Base-by-base conservation (phyloP, 2,113 vertebrate genomes). In the Rhegmatorhina hoffmannsi region DNA sequence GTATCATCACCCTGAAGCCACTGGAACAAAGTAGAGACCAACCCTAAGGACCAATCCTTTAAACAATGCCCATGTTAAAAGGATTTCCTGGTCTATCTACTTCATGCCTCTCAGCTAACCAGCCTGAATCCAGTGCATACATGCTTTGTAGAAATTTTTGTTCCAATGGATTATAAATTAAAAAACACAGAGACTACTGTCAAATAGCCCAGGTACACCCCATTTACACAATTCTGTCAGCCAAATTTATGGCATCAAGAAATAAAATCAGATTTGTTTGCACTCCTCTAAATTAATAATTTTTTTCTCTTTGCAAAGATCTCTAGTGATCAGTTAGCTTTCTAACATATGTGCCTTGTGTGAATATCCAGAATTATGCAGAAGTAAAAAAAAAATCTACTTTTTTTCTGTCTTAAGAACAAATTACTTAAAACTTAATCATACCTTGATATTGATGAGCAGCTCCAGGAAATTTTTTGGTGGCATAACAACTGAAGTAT, bases 401-500 rank as follows among this genome's bases (percentile, higher is more conserved):
- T 60, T 78, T 33, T 52, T 28, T 36, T 10, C 34, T 21, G 28
- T 81, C 38, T 34, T 77, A 64, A 90, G 75, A 84, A 58, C 28
- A 86, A 90, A 86, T n/a, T 10, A 76, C 5, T n/a, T 67, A 40
- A 2, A 25, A 74, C 87, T 77, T 91, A 93, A 81, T 73, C 52
- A 4, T 98, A 99, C 99, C 99, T 99, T 99, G 94, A 99, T 97
- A 91, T 99, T 99, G 95, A 98, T 95, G 70, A 99, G 98, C 88
- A 99, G 97, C 83, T 99, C 99, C 98, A 99, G 62, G 14, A 99
- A 97, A 97, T 99, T 99, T 96, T 96, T 98, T 55, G 99, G 99
- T 1, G 99, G 99, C 99, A 99, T 99, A 87, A 99, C 99, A 90
- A 99, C 97, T 34, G 99, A 99, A 44, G 98, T 99, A 97, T 99